Evolutionary conservation across 1,140 invertebrate genomes (phyloP).

Genomic region (Drosophila jambulina): DNA sequence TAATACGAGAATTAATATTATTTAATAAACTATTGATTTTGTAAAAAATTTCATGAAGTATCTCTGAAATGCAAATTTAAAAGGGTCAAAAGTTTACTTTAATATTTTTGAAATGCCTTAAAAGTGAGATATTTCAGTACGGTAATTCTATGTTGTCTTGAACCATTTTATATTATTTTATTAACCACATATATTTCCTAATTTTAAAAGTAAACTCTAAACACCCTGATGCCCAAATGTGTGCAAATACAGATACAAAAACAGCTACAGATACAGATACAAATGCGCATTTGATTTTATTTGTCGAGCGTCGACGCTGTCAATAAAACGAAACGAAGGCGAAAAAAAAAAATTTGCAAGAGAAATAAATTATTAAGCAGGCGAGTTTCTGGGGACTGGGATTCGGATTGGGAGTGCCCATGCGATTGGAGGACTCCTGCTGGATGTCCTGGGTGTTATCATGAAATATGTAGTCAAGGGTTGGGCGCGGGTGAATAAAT

Average conservation of each 20-base stretch:
- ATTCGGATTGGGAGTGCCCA: background rate
- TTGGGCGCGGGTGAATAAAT: slow-evolving; percentile 49
- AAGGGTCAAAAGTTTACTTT: fast-evolving
- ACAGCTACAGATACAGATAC: slow-evolving; percentile 31
- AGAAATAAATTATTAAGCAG: slow-evolving; percentile 79
- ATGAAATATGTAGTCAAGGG: slow-evolving; percentile 69
- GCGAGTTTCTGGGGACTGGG: background rate
- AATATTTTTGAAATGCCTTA: background rate
- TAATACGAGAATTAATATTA: background rate
- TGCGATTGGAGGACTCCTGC: background rate
- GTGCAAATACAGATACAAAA: slow-evolving; percentile 13
- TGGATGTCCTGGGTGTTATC: slow-evolving; percentile 50
- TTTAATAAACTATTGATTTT: too few species aligned
- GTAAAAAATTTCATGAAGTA: background rate
- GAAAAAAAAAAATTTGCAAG: slow-evolving; percentile 60
- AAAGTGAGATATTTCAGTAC: too few species aligned
- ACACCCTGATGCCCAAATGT: slow-evolving; percentile 3
- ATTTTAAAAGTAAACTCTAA: background rate
- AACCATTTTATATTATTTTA: background rate
- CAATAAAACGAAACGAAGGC: slow-evolving; percentile 58
- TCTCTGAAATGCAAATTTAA: background rate
- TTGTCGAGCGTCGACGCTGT: slow-evolving; percentile 55
- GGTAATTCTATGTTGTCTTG: background rate
- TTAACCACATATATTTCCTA: background rate
- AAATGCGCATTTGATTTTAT: slow-evolving; percentile 76